Conservation (phyloP, 2,113 vertebrate genomes). For the Lycocorax pyrrhopterus region DNA sequence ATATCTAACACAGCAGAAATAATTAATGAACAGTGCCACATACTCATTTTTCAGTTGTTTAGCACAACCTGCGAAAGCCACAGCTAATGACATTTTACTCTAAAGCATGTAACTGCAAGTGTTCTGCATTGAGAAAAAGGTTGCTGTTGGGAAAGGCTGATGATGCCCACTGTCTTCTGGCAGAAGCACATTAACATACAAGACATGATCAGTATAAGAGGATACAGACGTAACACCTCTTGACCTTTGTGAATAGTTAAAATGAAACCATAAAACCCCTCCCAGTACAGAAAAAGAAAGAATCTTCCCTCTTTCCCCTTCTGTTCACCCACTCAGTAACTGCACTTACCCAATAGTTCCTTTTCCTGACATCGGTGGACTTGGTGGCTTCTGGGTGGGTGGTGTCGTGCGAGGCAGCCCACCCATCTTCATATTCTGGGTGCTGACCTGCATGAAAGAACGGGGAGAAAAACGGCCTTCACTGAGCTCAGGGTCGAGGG, state of each 20-base stretch:
- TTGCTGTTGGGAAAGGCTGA: neutral
- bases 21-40: neutral
- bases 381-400: constrained; percentile 97
- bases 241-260: neutral
- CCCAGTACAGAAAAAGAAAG: neutral
- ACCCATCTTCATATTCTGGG: constrained; percentile 98
- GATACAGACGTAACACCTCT: neutral
- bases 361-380: constrained; percentile 93
- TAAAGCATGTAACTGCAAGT: neutral
- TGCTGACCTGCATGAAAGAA: constrained; percentile 84
- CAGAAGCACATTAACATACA: neutral
- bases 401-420: constrained; percentile 92
- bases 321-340: neutral
- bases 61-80: neutral
- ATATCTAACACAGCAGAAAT: neutral
- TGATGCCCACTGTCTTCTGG: neutral
- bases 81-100: neutral
- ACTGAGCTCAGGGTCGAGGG: constrained; percentile 37
- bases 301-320: neutral
- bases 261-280: neutral
- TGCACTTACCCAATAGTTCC: constrained; percentile 93
- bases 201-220: neutral
- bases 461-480: constrained; percentile 23
- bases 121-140: neutral
- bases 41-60: neutral